Conservation (phyloP, 2,113 vertebrate genomes). For the Monarcha castaneiventris region DNA sequence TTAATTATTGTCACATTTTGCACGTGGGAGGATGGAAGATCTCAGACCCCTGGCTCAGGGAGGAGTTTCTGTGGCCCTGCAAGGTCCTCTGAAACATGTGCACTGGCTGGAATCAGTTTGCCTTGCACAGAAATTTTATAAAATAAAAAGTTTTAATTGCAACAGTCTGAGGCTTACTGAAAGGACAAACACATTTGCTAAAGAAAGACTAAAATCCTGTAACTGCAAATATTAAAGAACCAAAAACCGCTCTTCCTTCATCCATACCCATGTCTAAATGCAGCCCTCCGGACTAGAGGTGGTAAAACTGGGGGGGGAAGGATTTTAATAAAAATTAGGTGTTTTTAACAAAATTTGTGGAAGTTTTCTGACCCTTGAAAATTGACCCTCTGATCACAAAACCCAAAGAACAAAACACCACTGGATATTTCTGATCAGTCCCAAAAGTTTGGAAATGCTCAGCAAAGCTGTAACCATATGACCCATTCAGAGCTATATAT, state of each 20-base stretch:
- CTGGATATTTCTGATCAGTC: background rate
- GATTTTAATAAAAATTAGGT: background rate
- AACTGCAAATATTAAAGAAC: background rate
- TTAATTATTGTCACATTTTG: background rate
- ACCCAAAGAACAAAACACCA: background rate
- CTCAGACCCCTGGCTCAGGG: fast-evolving
- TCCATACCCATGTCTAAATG: background rate
- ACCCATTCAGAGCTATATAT: background rate
- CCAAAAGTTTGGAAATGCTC: background rate
- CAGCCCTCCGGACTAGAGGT: background rate
- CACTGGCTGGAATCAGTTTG: background rate
- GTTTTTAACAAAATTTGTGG: background rate
- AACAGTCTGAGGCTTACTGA: background rate
- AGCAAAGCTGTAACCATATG: background rate
- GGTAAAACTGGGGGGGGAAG: background rate
- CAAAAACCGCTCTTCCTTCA: background rate
- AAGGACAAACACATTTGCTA: background rate
- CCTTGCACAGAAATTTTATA: background rate
- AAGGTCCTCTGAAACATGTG: background rate
- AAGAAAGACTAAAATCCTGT: background rate
- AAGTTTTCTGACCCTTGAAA: background rate
- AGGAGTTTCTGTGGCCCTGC: background rate
- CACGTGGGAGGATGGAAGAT: background rate
- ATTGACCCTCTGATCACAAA: background rate
- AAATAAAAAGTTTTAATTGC: background rate